Percentiles rank a stretch among this genome's conserved stretches.
Conservation (phyloP, 1,140 invertebrate species). For the Gerris buenoi region DNA sequence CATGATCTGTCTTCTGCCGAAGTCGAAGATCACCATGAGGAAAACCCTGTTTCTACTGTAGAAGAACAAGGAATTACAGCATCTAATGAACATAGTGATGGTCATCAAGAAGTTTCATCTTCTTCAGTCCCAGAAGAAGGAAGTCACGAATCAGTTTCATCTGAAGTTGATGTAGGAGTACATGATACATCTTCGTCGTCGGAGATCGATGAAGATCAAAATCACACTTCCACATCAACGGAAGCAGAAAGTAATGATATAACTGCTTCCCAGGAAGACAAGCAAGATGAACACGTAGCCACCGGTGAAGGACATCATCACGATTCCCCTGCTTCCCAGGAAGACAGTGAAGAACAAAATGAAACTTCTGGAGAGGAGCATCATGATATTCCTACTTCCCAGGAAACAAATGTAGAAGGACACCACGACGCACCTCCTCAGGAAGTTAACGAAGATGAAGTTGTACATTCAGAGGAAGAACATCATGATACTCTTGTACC, state of each 20-base stretch:
- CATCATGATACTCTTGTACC: neutral
- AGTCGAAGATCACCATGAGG: neutral
- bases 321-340: neutral
- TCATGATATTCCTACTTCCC: neutral
- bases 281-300: neutral
- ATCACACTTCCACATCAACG: neutral
- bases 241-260: neutral
- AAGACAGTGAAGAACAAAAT: neutral
- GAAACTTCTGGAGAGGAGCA: neutral
- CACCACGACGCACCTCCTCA: constrained; percentile 4
- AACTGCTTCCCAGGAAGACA: neutral
- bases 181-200: too few species aligned
- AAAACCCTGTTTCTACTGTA: neutral
- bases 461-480: constrained; percentile 10
- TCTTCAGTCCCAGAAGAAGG: too few species aligned
- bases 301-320: neutral
- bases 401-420: constrained; percentile 4
- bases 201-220: too few species aligned
- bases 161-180: too few species aligned
- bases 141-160: too few species aligned
- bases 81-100: neutral
- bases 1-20: neutral
- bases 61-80: neutral
- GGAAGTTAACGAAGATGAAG: constrained; percentile 8
- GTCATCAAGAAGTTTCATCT: too few species aligned